A percentile compares a stretch with the other conserved stretches of the same genome.
Evolutionary conservation across 1,140 invertebrate species (phyloP).

Genomic region (Drosophila bocki): DNA sequence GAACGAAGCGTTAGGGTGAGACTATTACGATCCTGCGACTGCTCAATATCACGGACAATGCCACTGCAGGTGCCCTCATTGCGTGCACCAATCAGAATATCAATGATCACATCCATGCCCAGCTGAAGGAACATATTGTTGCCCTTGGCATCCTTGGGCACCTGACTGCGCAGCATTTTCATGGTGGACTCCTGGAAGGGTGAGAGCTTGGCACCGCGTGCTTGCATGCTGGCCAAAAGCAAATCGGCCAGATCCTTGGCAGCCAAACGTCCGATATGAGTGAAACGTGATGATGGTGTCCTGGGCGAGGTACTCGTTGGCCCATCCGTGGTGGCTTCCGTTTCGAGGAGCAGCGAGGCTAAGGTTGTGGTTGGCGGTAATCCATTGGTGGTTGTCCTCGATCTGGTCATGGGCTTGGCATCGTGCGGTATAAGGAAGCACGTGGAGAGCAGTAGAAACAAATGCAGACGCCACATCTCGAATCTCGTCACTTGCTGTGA

Average conservation of each 20-base stretch:
- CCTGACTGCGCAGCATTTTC: conserved; percentile 40
- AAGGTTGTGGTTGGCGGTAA: conserved; percentile 12
- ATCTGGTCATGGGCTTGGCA: conserved; percentile 52
- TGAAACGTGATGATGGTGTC: conserved; percentile 1
- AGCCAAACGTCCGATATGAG: conserved; percentile 58
- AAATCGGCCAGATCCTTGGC: conserved; percentile 73
- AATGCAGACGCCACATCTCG: conserved; percentile 69
- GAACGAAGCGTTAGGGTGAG: conserved; percentile 56
- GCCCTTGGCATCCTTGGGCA: conserved; percentile 29
- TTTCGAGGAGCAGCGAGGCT: conserved; percentile 20
- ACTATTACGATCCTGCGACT: conserved; percentile 55
- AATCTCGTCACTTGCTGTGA: conserved; percentile 11
- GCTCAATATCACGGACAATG: conserved; percentile 61
- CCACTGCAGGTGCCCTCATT: conserved; percentile 43
- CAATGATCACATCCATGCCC: conserved; percentile 71
- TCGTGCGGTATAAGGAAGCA: conserved; percentile 67
- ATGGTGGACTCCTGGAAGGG: conserved; percentile 48
- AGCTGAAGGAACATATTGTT: conserved; percentile 42
- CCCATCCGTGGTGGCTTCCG: conserved; percentile 11
- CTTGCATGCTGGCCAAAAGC: conserved; percentile 69
- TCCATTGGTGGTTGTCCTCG: background rate
- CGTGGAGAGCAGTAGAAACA: conserved; percentile 68
- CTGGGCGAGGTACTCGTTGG: background rate
- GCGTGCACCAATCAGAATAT: conserved; percentile 57
- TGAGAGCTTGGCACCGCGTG: conserved; percentile 41